Evolutionary conservation across 2,888 invertebrate genomes (phyloP).

Genomic region (Lasioglossum lativentre): DNA sequence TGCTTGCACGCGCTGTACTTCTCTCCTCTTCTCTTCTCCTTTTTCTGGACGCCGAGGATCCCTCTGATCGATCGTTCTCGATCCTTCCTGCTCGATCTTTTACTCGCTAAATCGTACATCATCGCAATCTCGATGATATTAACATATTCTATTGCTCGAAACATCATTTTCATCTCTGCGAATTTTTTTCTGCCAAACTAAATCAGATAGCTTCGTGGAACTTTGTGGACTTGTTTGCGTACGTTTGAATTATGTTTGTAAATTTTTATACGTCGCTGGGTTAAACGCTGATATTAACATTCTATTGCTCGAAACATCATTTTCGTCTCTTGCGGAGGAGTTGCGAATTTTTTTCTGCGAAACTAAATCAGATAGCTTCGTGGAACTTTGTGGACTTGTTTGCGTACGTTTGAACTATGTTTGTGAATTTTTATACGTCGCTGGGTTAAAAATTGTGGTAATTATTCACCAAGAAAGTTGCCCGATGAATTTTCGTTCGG

Average conservation of each 20-base stretch:
- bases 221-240: background rate
- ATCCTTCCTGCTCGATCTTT: slow-evolving; percentile 35
- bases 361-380: background rate
- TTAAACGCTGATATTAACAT: background rate
- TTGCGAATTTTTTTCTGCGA: background rate
- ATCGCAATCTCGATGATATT: background rate
- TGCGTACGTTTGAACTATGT: background rate
- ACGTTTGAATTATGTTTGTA: background rate
- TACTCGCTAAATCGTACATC: background rate
- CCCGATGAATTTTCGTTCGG: background rate
- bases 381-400: background rate
- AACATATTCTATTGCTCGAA: background rate
- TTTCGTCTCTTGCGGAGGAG: no score
- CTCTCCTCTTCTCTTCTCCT: background rate
- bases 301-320: background rate
- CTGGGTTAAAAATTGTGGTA: background rate
- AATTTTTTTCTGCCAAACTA: background rate
- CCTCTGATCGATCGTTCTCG: background rate
- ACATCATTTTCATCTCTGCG: background rate
- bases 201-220: background rate
- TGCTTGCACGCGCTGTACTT: background rate
- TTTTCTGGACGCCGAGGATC: background rate
- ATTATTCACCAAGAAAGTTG: background rate
- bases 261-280: background rate
- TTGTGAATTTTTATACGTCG: background rate